Conservation (phyloP, 64 coral and sea anemone genomes). For the Acropora tenuis region DNA sequence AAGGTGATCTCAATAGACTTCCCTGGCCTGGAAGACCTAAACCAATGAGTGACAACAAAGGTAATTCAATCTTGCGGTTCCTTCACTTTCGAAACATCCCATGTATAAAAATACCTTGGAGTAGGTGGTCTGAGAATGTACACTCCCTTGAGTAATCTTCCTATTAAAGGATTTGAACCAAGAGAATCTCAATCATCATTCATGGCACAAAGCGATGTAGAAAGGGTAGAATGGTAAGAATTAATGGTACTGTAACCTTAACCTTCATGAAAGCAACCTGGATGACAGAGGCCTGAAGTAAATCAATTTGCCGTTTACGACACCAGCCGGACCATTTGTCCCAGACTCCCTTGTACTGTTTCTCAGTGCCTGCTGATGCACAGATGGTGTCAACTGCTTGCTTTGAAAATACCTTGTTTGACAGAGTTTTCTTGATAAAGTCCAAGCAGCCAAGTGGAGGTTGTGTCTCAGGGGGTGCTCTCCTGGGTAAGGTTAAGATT, state of each 20-base stretch:
- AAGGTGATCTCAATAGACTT: too few relatives aligned
- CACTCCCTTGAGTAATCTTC: too few relatives aligned
- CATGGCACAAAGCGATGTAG: too few relatives aligned
- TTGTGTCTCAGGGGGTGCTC: constrained; percentile 34
- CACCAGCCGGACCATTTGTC: constrained; percentile 78
- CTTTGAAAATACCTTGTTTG: constrained; percentile 61
- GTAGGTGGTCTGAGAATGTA: too few relatives aligned
- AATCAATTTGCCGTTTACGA: constrained; percentile 66
- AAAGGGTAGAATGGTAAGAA: too few relatives aligned
- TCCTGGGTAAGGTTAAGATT: background rate
- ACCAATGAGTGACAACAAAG: background rate
- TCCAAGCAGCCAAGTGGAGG: constrained; percentile 24
- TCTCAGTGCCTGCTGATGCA: constrained; percentile 10
- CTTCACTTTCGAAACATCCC: too few relatives aligned
- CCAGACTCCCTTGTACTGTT: constrained; percentile 41
- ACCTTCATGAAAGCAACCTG: constrained; percentile 7
- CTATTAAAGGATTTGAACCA: too few relatives aligned
- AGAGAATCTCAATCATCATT: too few relatives aligned
- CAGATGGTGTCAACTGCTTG: constrained; percentile 55
- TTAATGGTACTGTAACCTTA: too few relatives aligned
- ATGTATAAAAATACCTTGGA: too few relatives aligned
- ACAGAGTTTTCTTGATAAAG: constrained; percentile 65
- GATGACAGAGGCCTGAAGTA: constrained; percentile 66
- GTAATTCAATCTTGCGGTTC: too few relatives aligned
- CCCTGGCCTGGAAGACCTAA: background rate